phyloP scores from a whole-genome alignment of 1,140 invertebrate genomes.

The Cydia fagiglandana region DNA sequence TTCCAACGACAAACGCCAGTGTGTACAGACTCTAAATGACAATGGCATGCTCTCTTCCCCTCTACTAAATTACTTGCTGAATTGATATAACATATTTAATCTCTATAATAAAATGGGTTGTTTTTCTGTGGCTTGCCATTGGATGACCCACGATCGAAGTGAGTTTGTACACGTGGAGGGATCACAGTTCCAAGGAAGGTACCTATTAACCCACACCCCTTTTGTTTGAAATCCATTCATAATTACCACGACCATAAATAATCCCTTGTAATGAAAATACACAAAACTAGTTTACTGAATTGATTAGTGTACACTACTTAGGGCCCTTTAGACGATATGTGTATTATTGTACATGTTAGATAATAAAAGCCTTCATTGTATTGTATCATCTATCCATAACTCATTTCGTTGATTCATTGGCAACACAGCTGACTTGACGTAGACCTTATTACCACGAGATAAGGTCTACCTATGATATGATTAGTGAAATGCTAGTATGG shows the following conservation, averaged over 20 bases:
- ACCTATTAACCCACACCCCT: constrained; percentile 4
- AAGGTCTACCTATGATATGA: not conserved
- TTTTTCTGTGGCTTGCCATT: constrained; percentile 23
- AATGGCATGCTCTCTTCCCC: constrained; percentile 7
- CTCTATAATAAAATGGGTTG: constrained; percentile 3
- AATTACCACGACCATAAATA: too few relatives aligned
- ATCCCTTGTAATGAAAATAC: not conserved
- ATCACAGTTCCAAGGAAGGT: constrained; percentile 17
- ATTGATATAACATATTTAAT: constrained; percentile 1
- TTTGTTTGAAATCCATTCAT: not conserved
- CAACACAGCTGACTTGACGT: not conserved
- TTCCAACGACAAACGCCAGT: not conserved
- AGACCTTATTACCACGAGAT: not conserved
- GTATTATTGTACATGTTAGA: not conserved
- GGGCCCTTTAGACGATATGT: not conserved
- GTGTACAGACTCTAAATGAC: not conserved
- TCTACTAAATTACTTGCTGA: not conserved
- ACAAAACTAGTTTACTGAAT: not conserved
- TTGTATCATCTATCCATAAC: not conserved
- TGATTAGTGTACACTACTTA: not conserved
- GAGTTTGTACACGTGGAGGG: constrained; percentile 11
- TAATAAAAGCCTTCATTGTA: not conserved
- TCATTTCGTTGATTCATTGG: not conserved
- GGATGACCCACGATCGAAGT: constrained; percentile 22
- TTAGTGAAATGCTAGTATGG: not conserved